Evolutionary conservation across 2,888 invertebrate species (phyloP), one percentile per base, ranked within the genome.

Genomic region (Chrysolina haemoptera): DNA sequence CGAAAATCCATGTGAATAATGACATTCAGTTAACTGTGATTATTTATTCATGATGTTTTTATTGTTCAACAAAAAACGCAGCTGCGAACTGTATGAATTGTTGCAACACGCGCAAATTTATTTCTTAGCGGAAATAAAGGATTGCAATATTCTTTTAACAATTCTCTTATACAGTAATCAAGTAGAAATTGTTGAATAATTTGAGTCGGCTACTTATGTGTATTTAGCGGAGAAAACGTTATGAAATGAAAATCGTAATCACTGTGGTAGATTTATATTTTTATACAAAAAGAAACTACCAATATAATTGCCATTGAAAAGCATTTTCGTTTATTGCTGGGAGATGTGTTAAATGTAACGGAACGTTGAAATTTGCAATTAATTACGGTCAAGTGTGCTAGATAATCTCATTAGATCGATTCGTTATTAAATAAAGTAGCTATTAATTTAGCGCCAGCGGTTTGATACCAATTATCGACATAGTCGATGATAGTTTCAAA

Each of bases 261-360:
- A 35, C 59, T 27, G 18, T 55, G 22, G 14, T 59, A 27, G 35
- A 27, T 59, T 14, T 35, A n/a, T 14, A 59, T 59, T 27, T 59
- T 59, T 27, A 59, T n/a, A 22, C 27, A 59, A 59, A 50, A 59
- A 27, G 27, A 59, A 59, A 59, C 59, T 27, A 59, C 20, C 35
- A 6, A 5, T 35, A 48, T 48, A 48, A 48, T 48, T 16, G n/a
- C 48, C 16, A 48, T 16, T 16, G 48, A 48, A 48, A 48, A 48
- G 1, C 5, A 6, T 16, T 48, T 16, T 53, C 11, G 11, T 53
- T 53, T 18, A 18, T 53, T 53, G 53, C 53, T 43, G 14, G 18
- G 53, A 53, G 18, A 20, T 2, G 18, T 53, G 53, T 20, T 53
- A 53, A 53, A 18, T 20, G 53, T 53, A 53, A 53, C 53, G 20